Base-by-base conservation (phyloP, 2,113 vertebrate genomes). In the Sigmodon hispidus region DNA sequence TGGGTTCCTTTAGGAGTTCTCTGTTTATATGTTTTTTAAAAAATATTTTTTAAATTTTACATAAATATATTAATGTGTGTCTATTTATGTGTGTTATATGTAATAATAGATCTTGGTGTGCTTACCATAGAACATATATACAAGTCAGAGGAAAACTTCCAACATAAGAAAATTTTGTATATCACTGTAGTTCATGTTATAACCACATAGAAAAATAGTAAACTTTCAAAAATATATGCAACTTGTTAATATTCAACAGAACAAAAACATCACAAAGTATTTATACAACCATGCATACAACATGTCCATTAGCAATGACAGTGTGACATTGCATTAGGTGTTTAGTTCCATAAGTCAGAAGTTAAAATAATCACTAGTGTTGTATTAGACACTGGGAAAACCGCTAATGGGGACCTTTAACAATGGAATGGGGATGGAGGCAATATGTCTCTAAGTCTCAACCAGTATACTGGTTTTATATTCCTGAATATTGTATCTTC, bases 401-500 rank as follows among this genome's bases (percentile, higher is more conserved):
- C 11, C 83, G 45, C 26, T 48, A 45, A 19, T 84, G n/a, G 48
- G 90, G 83, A 4, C 4, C 36, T 67, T 80, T 93, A 22, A 50
- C 80, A 87, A 70, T 24, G 65, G 45, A 96, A 92, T 11, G 31
- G 0, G 17, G 34, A 43, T 75, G 96, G 0, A 29, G 43, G 52
- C 70, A 97, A 89, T 16, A 93, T 63, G 48, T 69, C 5, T 29
- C 48, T 94, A 85, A 90, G 85, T 94, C 70, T 90, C 84, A 96
- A 96, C 50, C 11, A 69, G 26, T 76, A 5, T 50, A 24, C 73
- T 95, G 72, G 79, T 43, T 96, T 94, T 94, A 65, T 73, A 85
- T 93, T 96, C 93, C 90, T 91, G 75, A 97, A 96, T 93, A 67
- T 94, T 96, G 69, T 88, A 83, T 92, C 84, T 95, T 94, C 65